Percentiles rank a stretch among this genome's conserved stretches.
These are phyloP conservation scores for Prionace glauca DNA, from an alignment of 2,797 vertebrate genomes.

Conservation along the genomic window DNA sequence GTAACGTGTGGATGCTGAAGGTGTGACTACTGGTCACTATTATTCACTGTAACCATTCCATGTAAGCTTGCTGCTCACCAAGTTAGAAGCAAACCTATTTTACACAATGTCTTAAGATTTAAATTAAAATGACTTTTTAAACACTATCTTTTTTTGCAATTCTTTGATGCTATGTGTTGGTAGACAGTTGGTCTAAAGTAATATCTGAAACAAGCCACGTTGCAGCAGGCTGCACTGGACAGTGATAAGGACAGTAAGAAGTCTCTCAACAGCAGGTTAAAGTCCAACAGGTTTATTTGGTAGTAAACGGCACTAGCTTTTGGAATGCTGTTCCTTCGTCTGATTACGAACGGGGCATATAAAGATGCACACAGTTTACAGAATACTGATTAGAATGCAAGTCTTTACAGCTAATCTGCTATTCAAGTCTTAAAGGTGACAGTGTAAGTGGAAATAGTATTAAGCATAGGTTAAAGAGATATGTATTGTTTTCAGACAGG, in stretches of 20 bases:
- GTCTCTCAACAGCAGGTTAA: too few species aligned
- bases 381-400: too few species aligned
- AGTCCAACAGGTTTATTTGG: too few species aligned
- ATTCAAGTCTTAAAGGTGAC: too few species aligned
- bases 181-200: neutral
- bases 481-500: too few species aligned
- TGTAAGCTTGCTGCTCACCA: conserved; percentile 26
- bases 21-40: conserved; percentile 4
- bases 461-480: too few species aligned
- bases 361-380: too few species aligned
- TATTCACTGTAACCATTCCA: conserved; percentile 22
- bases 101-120: conserved; percentile 33
- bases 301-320: too few species aligned
- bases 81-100: neutral
- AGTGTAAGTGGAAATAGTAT: too few species aligned
- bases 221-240: neutral
- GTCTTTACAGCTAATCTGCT: too few species aligned
- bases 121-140: conserved; percentile 31
- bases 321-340: too few species aligned
- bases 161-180: neutral
- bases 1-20: neutral
- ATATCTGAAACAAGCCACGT: neutral
- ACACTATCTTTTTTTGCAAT: neutral
- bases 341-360: too few species aligned
- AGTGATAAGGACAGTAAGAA: neutral